Base-by-base conservation (phyloP, 2,113 vertebrate species). In the Theristicus caerulescens region DNA sequence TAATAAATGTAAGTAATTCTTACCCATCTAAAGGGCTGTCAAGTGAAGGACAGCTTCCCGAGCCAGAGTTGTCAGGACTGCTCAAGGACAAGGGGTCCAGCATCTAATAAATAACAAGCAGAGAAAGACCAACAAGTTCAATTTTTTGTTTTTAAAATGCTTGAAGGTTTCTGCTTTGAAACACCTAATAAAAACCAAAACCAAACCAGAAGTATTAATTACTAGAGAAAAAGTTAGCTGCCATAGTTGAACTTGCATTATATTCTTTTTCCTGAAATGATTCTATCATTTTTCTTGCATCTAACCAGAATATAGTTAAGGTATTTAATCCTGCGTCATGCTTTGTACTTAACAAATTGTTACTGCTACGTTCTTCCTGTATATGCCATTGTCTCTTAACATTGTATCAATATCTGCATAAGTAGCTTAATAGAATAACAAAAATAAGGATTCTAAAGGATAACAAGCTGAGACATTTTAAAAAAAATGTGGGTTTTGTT, bases 11-110 rank as follows among this genome's bases (percentile, higher is more conserved):
- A 77, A 93, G 52, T 13, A 67, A 76, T 86, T 55, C 97, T 98
- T 98, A 99, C 99, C 99, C 99, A 98, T 99, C 99, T 95, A 99
- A 98, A 6, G 99, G 99, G 88, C 99, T 99, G 97, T 99, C 99
- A 81, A 99, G 98, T n/a, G 99, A 99, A 11, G 99, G 99, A 94
- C 99, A 99, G 92, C 99, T 99, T 95, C 99, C 99, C 6, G 99
- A 99, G 18, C 99, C 99, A n/a, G 99, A 99, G 97, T 99, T 99
- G 97, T 99, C 99, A 82, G 99, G 99, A 91, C 99, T 99, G 97
- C 99, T 99, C 98, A 99, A 98, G 57, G 99, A 99, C 95, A 99
- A 96, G 11, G 99, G 99, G 97, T 99, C 99, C 97, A 99, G 97
- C 99, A 99, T 99, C 99, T 99, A 97, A 90, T 57, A 96, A 96